Evolutionary conservation across 2,888 invertebrate genomes (phyloP), one percentile per base, ranked within the genome.

Genomic region (Abrostola tripartita): DNA sequence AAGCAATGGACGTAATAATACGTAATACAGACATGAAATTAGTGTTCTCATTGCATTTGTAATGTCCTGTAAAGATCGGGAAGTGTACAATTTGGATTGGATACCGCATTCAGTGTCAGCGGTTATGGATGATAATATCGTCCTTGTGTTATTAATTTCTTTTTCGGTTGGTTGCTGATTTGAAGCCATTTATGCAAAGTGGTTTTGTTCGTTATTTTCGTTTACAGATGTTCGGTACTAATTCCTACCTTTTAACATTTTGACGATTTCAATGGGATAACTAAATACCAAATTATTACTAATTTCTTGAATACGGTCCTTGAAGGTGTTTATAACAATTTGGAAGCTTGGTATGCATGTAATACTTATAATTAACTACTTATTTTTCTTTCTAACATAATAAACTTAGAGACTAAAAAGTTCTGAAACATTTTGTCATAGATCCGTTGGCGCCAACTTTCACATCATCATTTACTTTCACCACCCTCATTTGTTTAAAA

Each of bases 1-100:
- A 77, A 82, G 81, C 76, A 76, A 77, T 76, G 73, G 74, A 79
- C 79, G 76, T 74, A 84, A 84, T 82, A 81, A 80, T 79, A 77
- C 63, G 73, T 75, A 68, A 78, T 72, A 74, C 81, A 75, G 54
- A 63, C 57, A 71, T 70, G 53, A 67, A 78, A 79, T 71, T 67
- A 71, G 65, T 70, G 70, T 74, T 49, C 55, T 54, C 60, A 55
- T 56, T 68, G 74, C 70, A 70, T 71, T 76, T 64, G 60, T 71
- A 69, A 79, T 71, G 65, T 54, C 64, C 69, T 76, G 52, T 83
- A 73, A 69, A 69, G 68, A 75, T 72, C 72, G 67, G 60, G 59
- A 68, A 76, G 61, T 65, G 24, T 44, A 61, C 65, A 65, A 74
- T 71, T 60, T 49, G 62, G 68, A 78, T 73, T 52, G 44, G 35